phyloP scores from a whole-genome alignment of 37 sponge, comb jelly and placozoan genomes.

The Geodia barretti region DNA sequence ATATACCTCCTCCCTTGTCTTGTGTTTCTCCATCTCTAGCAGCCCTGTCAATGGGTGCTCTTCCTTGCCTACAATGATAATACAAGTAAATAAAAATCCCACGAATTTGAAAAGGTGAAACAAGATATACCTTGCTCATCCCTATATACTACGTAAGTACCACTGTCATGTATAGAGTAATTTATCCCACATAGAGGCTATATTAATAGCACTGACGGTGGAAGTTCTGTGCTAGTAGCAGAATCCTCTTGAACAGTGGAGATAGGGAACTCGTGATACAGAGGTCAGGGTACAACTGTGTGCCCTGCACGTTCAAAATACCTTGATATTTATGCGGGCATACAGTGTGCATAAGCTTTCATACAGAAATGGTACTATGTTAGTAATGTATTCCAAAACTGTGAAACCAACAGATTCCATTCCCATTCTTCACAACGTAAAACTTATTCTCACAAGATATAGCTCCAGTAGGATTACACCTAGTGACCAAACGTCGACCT shows the following conservation, averaged over 20 bases:
- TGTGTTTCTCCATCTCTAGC: slow-evolving; percentile 39
- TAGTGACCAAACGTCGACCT: slow-evolving; percentile 87
- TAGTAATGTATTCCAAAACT: not conserved
- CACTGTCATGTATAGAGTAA: too few relatives aligned
- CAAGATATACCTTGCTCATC: too few relatives aligned
- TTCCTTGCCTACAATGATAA: slow-evolving; percentile 5
- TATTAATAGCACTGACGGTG: slow-evolving; percentile 31
- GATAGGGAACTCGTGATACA: slow-evolving; percentile 59
- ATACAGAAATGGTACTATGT: too few relatives aligned
- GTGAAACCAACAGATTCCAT: not conserved
- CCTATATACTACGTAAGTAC: too few relatives aligned
- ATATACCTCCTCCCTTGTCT: slow-evolving; percentile 49
- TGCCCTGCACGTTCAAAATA: slow-evolving; percentile 30
- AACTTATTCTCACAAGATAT: slow-evolving; percentile 65
- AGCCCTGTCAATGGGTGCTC: not conserved
- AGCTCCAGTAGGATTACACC: slow-evolving; percentile 82
- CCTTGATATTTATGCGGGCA: not conserved
- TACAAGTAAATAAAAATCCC: too few relatives aligned
- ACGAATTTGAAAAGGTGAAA: too few relatives aligned
- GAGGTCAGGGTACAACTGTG: slow-evolving; percentile 73
- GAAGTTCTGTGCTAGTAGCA: slow-evolving; percentile 51
- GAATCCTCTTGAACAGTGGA: slow-evolving; percentile 53
- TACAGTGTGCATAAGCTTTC: too few relatives aligned
- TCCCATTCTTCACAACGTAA: too few relatives aligned
- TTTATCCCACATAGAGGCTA: not conserved